phyloP scores from a whole-genome alignment of 1,140 invertebrate genomes.

The Hydropsyche tenuis region DNA sequence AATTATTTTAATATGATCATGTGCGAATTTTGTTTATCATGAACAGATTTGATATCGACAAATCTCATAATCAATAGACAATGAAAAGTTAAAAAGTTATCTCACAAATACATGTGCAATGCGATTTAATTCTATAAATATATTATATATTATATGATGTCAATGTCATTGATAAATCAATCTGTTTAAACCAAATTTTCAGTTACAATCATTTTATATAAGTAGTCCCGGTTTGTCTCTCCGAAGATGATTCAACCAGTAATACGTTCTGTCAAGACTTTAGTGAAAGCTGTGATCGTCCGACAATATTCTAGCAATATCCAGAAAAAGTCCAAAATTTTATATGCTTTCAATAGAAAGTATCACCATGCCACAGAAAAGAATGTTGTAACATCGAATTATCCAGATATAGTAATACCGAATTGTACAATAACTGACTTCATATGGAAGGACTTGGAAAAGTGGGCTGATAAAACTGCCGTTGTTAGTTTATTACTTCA shows the following conservation, averaged over 20 bases:
- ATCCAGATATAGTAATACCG: not conserved
- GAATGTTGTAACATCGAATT: not conserved
- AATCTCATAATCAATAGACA: too few relatives aligned
- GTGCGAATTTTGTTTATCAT: too few relatives aligned
- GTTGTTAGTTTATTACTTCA: conserved; percentile 56
- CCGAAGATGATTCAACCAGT: not conserved
- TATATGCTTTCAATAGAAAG: conserved; percentile 4
- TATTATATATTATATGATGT: too few relatives aligned
- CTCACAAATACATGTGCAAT: too few relatives aligned
- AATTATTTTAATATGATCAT: too few relatives aligned
- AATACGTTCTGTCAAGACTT: not conserved
- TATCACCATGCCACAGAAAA: not conserved
- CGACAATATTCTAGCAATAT: not conserved
- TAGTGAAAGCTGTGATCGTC: not conserved
- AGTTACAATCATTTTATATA: too few relatives aligned
- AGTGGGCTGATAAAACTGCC: conserved; percentile 66
- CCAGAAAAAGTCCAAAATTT: conserved; percentile 19
- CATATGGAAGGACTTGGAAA: conserved; percentile 55
- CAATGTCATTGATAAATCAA: too few relatives aligned
- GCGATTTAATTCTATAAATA: too few relatives aligned
- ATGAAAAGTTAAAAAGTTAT: too few relatives aligned
- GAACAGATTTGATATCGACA: too few relatives aligned
- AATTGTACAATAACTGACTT: not conserved
- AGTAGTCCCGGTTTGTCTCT: too few relatives aligned
- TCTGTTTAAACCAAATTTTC: too few relatives aligned